Evolutionary conservation across 2,797 vertebrate species (phyloP), one percentile per base, ranked within the genome.

Genomic region (Champsocephalus esox): DNA sequence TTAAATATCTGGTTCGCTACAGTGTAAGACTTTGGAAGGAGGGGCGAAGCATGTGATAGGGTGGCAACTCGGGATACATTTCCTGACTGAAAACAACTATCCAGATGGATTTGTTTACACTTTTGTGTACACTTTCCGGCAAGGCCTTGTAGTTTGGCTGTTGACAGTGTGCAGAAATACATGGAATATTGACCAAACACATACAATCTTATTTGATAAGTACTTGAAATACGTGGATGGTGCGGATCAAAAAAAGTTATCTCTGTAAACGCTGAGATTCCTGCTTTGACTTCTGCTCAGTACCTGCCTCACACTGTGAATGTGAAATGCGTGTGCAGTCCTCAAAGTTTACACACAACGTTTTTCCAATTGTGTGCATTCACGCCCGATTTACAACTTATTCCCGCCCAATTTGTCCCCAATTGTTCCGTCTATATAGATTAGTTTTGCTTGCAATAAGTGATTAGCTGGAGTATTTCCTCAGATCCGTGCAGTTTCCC

Each of bases 31-130:
- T 57, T 21, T 5, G 2, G 28, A 44, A 44, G 24, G 62, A n/a
- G 54, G 66, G 56, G 59, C 34, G 64, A 54, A 59, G 32, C 12
- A 28, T 56, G 73, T 51, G 24, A 65, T 9, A 68, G 12, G 72
- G 82, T 80, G 83, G 73, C 61, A 44, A 64, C 77, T 67, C 2
- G 5, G 80, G 80, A 86, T 89, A 88, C 72, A 89, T 89, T 82
- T 91, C 86, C 84, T 83, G 85, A 79, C 86, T 84, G 78, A 78
- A 74, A 84, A 82, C 34, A 88, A 72, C 54, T 62, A 85, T 77
- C 84, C 83, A 82, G 83, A 89, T 87, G 87, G 83, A 85, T 90
- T 90, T 87, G 86, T 87, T 90, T 83, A 91, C 87, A 86, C 80
- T 63, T 82, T 86, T 84, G 77, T 80, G 77, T 76, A 43, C 21